Conservation (phyloP, 64 coral and sea anemone species). For the Pocillopora verrucosa region DNA sequence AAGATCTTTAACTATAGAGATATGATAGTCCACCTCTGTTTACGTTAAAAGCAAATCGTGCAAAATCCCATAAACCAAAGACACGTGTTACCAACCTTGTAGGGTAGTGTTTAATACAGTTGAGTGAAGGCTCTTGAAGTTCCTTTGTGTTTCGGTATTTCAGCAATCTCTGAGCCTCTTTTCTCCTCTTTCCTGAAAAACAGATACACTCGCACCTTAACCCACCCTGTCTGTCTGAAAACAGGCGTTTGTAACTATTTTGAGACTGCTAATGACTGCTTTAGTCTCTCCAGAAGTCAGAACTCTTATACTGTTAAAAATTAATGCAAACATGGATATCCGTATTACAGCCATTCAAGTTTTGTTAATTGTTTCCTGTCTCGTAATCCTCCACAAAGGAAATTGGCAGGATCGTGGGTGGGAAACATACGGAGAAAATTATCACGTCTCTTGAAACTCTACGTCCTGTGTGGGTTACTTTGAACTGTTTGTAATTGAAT, state of each 20-base stretch:
- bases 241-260: not conserved
- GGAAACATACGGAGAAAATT: not conserved
- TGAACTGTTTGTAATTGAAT: not conserved
- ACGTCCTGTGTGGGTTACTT: not conserved
- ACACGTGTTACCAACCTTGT: not conserved
- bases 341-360: not conserved
- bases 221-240: not conserved
- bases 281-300: not conserved
- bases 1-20: not conserved
- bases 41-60: not conserved
- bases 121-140: not conserved
- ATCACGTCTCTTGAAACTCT: not conserved
- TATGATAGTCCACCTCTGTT: not conserved
- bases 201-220: not conserved
- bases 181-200: not conserved
- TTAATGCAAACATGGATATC: slow-evolving; percentile 26
- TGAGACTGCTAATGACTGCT: not conserved
- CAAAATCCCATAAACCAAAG: not conserved
- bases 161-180: not conserved
- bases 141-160: slow-evolving; percentile 15
- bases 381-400: slow-evolving; percentile 13
- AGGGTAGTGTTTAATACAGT: not conserved
- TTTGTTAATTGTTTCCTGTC: slow-evolving; percentile 34
- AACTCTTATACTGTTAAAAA: slow-evolving; percentile 12
- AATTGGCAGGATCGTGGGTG: not conserved